Evolutionary conservation across 2,888 invertebrate genomes (phyloP).

Genomic region (Sphaerophoria taeniata): DNA sequence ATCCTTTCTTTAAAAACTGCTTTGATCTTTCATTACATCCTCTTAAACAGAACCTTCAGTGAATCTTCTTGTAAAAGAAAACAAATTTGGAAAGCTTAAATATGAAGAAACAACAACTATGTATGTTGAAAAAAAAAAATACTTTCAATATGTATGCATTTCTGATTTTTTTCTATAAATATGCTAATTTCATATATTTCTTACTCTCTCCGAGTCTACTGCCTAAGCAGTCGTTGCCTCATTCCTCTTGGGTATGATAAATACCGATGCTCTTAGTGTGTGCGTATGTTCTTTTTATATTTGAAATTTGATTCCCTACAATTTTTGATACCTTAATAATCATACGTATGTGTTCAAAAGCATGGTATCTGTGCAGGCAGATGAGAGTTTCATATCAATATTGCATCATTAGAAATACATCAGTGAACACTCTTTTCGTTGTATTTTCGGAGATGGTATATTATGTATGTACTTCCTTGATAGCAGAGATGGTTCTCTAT

Average conservation of each 20-base stretch:
- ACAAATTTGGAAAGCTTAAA: not conserved
- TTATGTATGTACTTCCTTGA: no score
- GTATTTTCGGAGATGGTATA: not conserved
- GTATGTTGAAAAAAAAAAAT: conserved; percentile 3
- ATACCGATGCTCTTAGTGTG: not conserved
- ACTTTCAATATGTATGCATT: conserved; percentile 60
- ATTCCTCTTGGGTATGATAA: not conserved
- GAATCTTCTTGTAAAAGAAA: conserved; percentile 7
- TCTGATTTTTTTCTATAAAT: conserved; percentile 70
- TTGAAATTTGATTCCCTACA: conserved; percentile 7
- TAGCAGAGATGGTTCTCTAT: no score
- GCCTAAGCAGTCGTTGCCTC: conserved; percentile 6
- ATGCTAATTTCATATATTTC: conserved; percentile 69
- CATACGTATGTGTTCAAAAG: not conserved
- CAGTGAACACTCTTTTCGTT: conserved; percentile 43
- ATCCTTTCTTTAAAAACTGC: not conserved
- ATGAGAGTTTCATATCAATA: conserved; percentile 56
- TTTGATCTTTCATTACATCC: conserved; percentile 18
- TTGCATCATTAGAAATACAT: conserved; percentile 73
- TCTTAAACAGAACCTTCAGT: not conserved
- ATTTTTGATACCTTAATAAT: not conserved
- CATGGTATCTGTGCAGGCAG: not conserved
- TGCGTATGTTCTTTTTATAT: conserved; percentile 3
- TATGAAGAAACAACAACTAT: not conserved
- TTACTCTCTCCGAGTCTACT: conserved; percentile 43